Evolutionary conservation across 2,888 invertebrate species (phyloP).

Genomic region (Rhimphoctona megacephalus): DNA sequence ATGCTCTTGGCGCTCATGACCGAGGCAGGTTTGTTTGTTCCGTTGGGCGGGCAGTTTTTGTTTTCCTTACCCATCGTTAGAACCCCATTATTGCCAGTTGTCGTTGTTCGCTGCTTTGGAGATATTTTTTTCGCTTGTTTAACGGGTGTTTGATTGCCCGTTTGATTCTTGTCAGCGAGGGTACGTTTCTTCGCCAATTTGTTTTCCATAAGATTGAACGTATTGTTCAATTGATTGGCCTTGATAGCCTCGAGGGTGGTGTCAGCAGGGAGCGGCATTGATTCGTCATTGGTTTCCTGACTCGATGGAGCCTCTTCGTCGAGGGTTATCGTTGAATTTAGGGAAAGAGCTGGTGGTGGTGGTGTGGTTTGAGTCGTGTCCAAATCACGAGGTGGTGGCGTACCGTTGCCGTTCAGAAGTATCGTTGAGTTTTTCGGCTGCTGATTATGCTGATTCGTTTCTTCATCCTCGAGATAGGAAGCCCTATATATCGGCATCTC

Average conservation of each 20-base stretch:
- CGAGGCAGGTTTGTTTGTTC: conserved; percentile 35
- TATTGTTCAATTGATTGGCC: conserved; percentile 74
- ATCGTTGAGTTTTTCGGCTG: neutral
- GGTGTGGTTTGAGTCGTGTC: neutral
- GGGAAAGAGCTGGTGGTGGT: conserved; percentile 1
- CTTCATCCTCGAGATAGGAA: conserved; percentile 68
- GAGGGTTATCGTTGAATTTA: conserved; percentile 72
- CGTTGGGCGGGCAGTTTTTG: conserved; percentile 62
- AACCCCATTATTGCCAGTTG: neutral
- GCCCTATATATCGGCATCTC: conserved; percentile 73
- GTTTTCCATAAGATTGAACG: conserved; percentile 71
- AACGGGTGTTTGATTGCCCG: conserved; percentile 70
- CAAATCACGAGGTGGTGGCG: neutral
- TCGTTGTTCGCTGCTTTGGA: conserved; percentile 61
- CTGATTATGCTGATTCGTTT: neutral
- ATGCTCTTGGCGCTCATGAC: conserved; percentile 81
- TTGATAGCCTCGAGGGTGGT: conserved; percentile 29
- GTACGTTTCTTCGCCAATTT: conserved; percentile 77
- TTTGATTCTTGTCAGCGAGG: conserved; percentile 79
- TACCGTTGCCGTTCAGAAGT: neutral
- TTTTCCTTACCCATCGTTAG: conserved; percentile 78
- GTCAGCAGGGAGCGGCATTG: neutral
- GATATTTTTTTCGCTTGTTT: conserved; percentile 78
- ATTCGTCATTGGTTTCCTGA: conserved; percentile 27
- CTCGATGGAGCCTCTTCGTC: conserved; percentile 49